Evolutionary conservation across 2,797 vertebrate species (phyloP).

Genomic region (Catharus ustulatus): DNA sequence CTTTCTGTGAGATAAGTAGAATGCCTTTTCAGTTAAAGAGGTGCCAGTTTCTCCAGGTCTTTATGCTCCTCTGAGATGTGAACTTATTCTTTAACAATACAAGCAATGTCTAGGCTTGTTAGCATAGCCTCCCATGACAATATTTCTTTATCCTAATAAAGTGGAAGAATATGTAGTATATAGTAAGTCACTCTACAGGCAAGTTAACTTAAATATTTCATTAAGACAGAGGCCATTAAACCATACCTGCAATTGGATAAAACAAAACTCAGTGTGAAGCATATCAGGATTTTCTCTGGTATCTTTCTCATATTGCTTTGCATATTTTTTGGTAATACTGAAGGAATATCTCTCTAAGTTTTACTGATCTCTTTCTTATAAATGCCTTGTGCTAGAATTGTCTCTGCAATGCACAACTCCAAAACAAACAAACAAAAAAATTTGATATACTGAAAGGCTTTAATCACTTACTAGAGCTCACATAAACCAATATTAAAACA

Average conservation of each 20-base stretch:
- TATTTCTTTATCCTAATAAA: slow-evolving; percentile 55
- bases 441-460: slow-evolving; percentile 38
- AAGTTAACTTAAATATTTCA: slow-evolving; percentile 62
- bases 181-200: slow-evolving; percentile 37
- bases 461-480: slow-evolving; percentile 54
- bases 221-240: slow-evolving; percentile 40
- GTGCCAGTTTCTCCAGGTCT: neutral
- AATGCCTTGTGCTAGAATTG: neutral
- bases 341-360: neutral
- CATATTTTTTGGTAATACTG: neutral
- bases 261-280: slow-evolving; percentile 22
- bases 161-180: neutral
- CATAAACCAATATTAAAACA: slow-evolving; percentile 72
- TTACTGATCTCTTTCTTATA: neutral
- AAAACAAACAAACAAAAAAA: neutral
- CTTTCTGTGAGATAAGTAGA: slow-evolving; percentile 1
- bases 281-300: slow-evolving; percentile 26
- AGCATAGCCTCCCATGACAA: slow-evolving; percentile 2
- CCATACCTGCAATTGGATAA: slow-evolving; percentile 13
- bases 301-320: neutral
- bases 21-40: slow-evolving; percentile 9
- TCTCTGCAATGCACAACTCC: neutral
- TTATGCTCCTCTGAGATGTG: slow-evolving; percentile 9
- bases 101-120: slow-evolving; percentile 21
- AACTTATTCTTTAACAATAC: slow-evolving; percentile 4